Evolutionary conservation across 2,888 invertebrate species (phyloP).

Genomic region (Perithous albicinctus): DNA sequence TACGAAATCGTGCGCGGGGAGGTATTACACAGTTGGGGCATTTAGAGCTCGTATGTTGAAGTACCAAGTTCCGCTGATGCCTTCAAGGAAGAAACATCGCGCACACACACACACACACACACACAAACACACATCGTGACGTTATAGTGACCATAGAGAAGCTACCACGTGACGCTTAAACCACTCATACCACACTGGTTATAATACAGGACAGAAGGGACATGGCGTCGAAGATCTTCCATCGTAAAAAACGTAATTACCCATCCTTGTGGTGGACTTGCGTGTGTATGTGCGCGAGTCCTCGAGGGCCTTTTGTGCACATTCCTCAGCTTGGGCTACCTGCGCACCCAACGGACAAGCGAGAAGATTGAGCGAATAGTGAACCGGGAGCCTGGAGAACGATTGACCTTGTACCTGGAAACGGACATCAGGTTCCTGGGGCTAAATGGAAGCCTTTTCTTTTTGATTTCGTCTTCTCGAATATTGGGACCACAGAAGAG

Average conservation of each 20-base stretch:
- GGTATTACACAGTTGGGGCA: constrained; percentile 26
- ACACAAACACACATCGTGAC: too few species aligned
- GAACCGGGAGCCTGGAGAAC: constrained; percentile 25
- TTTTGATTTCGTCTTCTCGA: not conserved
- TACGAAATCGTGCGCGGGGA: not conserved
- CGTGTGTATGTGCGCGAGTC: constrained; percentile 46
- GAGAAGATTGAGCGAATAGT: constrained; percentile 45
- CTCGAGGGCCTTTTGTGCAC: constrained; percentile 50
- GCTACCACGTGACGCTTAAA: constrained; percentile 24
- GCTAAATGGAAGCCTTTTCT: not conserved
- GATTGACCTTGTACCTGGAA: constrained; percentile 33
- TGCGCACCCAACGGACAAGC: constrained; percentile 35
- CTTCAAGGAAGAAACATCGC: constrained; percentile 40
- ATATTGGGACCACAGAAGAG: not conserved
- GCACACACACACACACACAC: too few species aligned
- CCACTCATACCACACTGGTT: constrained; percentile 35
- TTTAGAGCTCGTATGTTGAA: not conserved
- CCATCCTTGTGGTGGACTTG: constrained; percentile 59
- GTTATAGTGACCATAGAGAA: not conserved
- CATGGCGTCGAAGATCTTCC: constrained; percentile 72
- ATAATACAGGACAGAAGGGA: constrained; percentile 60
- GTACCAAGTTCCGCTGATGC: constrained; percentile 35
- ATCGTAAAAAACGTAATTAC: constrained; percentile 76
- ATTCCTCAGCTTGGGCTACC: constrained; percentile 53
- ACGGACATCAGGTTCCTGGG: not conserved